Evolutionary conservation across 1,140 invertebrate genomes (phyloP).

Genomic region (Orchesella cincta): DNA sequence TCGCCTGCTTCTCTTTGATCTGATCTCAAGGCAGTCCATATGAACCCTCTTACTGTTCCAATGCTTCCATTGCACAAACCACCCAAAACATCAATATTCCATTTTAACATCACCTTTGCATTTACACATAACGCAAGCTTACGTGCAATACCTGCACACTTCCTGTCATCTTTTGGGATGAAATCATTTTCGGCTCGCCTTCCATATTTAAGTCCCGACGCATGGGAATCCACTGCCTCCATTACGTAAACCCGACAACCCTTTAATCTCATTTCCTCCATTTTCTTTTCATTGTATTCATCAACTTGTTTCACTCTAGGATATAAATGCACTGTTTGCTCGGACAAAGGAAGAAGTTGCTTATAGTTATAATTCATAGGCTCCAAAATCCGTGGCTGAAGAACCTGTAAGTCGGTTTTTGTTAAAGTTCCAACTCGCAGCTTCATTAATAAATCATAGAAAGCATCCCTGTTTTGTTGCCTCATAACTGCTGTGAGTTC

Average conservation of each 20-base stretch:
- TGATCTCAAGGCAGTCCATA: neutral
- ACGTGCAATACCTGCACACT: neutral
- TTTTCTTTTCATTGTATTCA: neutral
- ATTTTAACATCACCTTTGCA: neutral
- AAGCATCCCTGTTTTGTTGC: neutral
- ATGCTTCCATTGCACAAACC: neutral
- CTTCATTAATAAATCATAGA: neutral
- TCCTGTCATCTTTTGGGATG: neutral
- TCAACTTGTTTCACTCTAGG: neutral
- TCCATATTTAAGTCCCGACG: neutral
- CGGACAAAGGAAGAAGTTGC: neutral
- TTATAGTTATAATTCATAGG: neutral
- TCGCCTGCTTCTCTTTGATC: neutral
- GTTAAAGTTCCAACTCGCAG: neutral
- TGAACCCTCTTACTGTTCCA: neutral
- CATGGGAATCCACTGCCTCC: neutral
- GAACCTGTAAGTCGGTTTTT: neutral
- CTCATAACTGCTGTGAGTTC: slow-evolving; percentile 5
- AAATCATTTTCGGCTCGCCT: neutral
- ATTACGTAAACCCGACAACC: neutral
- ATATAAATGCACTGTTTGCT: neutral
- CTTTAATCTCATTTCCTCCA: neutral
- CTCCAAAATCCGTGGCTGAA: neutral
- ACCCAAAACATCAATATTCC: neutral
- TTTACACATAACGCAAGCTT: neutral